phyloP scores from a whole-genome alignment of 37 sponge, comb jelly and placozoan genomes.

The Agelas oroides region DNA sequence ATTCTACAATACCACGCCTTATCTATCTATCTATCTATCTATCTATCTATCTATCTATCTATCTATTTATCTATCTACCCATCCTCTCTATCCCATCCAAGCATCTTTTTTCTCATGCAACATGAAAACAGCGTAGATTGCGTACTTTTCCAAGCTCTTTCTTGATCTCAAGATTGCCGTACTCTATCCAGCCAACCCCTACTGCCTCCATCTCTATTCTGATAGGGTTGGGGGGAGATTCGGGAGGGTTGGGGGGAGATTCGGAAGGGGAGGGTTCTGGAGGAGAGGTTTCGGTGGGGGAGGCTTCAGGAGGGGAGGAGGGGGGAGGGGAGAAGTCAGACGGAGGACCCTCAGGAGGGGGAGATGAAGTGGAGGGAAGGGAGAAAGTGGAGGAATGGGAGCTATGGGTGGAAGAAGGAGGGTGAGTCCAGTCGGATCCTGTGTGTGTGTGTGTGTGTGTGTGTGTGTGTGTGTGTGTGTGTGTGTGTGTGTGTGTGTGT shows the following conservation, averaged over 20 bases:
- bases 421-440: not conserved
- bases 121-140: too few relatives aligned
- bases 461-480: slow-evolving; percentile 18
- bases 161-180: not conserved
- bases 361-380: too few relatives aligned
- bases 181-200: slow-evolving; percentile 14
- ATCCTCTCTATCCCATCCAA: too few relatives aligned
- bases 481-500: slow-evolving; percentile 6
- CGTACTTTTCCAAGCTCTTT: slow-evolving; percentile 35
- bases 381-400: not conserved
- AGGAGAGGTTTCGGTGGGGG: not conserved
- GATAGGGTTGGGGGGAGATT: not conserved
- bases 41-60: too few relatives aligned
- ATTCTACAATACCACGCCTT: too few relatives aligned
- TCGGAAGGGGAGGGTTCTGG: not conserved
- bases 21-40: too few relatives aligned
- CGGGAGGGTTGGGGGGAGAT: not conserved
- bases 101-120: too few relatives aligned
- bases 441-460: not conserved
- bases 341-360: too few relatives aligned
- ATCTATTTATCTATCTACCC: too few relatives aligned
- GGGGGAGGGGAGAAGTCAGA: not conserved
- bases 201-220: slow-evolving; percentile 3
- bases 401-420: not conserved
- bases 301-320: not conserved